Evolutionary conservation across 2,113 vertebrate genomes (phyloP).

Genomic region (Erythrocercus mccallii): DNA sequence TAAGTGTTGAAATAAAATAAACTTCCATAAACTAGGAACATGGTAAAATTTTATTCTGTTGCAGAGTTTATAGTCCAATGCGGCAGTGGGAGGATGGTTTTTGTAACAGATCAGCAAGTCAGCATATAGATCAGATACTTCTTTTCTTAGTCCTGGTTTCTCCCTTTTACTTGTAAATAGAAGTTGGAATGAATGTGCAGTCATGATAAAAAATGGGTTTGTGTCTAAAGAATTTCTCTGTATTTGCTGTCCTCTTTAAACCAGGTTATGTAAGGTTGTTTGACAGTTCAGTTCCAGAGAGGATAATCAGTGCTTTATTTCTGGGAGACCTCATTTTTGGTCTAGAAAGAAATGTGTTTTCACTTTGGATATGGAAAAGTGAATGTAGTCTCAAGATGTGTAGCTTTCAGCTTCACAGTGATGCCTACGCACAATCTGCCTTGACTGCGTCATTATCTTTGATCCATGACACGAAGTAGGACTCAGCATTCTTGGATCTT

Average conservation of each 20-base stretch:
- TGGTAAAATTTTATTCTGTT: not conserved
- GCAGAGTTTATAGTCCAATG: not conserved
- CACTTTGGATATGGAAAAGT: not conserved
- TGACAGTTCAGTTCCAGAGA: not conserved
- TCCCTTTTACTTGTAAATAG: not conserved
- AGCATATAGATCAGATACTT: not conserved
- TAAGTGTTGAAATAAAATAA: not conserved
- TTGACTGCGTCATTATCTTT: not conserved
- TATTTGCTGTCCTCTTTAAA: not conserved
- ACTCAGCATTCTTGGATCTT: not conserved
- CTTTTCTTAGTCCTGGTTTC: not conserved
- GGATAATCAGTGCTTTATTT: not conserved
- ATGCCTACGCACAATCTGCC: not conserved
- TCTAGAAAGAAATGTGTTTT: not conserved
- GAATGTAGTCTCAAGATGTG: not conserved
- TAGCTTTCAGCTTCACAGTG: not conserved
- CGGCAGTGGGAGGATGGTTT: not conserved
- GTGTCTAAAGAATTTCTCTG: not conserved
- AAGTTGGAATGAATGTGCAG: not conserved
- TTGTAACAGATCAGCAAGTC: not conserved
- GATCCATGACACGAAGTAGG: not conserved
- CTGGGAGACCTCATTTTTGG: not conserved
- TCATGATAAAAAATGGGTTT: not conserved
- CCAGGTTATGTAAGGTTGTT: not conserved
- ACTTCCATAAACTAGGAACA: not conserved